These are phyloP conservation scores for Myanophis thanlyinensis DNA, from an alignment of 2,113 vertebrate genomes.

Conservation along the genomic window DNA sequence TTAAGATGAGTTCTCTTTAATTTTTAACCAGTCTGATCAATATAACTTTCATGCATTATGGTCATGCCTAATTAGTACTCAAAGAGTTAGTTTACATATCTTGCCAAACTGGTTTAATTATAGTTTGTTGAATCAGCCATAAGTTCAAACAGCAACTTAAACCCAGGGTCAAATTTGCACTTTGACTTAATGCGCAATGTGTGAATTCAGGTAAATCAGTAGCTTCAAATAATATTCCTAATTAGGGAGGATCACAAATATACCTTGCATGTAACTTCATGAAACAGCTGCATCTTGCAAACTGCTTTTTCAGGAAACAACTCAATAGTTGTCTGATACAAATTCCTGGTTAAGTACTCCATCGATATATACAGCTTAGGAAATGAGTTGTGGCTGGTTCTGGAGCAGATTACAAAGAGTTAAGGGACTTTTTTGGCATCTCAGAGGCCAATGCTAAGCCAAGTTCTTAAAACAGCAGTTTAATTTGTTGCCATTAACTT, in stretches of 20 bases:
- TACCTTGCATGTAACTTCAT: background rate
- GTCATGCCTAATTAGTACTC: background rate
- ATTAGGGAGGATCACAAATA: background rate
- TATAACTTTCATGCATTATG: background rate
- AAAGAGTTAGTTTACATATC: background rate
- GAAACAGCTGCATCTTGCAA: conserved; percentile 11
- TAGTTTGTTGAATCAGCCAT: background rate
- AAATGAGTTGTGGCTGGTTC: background rate
- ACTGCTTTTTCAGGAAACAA: accelerated
- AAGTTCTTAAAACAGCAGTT: conserved; percentile 64
- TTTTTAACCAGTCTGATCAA: background rate
- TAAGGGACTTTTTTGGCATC: conserved; percentile 64
- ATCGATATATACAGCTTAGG: accelerated
- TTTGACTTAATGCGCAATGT: background rate
- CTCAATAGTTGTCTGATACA: background rate
- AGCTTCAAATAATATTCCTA: background rate
- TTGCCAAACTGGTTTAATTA: background rate
- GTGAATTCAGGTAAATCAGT: background rate
- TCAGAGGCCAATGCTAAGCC: conserved; percentile 32
- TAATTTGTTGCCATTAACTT: conserved; percentile 65
- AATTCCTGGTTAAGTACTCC: background rate
- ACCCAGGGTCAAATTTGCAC: background rate
- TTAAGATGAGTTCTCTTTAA: background rate
- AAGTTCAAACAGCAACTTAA: background rate
- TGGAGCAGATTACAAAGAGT: conserved; percentile 31